Evolutionary conservation across 1,140 invertebrate genomes (phyloP).

Genomic region (Leptopilina clavipes): DNA sequence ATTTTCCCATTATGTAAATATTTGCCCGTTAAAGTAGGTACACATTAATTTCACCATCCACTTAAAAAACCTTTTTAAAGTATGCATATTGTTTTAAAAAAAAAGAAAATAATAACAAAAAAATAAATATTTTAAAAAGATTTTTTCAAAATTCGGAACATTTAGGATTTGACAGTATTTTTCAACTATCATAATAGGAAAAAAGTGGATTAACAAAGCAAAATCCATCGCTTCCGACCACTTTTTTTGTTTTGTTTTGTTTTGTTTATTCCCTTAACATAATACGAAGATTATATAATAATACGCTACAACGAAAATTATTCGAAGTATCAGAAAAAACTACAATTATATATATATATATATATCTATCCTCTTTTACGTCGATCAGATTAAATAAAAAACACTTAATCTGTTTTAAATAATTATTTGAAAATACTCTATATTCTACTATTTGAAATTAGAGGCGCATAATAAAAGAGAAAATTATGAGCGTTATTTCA

Average conservation of each 20-base stretch:
- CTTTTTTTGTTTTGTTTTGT: no score
- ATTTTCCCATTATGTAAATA: constrained; percentile 23
- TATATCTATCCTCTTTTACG: constrained; percentile 5
- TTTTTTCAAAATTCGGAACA: no score
- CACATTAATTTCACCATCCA: no score
- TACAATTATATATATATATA: not conserved
- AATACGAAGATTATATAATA: constrained; percentile 15
- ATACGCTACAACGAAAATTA: constrained; percentile 19
- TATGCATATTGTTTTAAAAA: no score
- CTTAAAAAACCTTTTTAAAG: no score
- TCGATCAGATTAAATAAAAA: constrained; percentile 19
- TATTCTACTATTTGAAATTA: not conserved
- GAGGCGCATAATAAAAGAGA: not conserved
- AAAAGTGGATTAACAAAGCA: not conserved
- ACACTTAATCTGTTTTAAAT: constrained; percentile 1
- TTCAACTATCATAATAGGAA: no score
- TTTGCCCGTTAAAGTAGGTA: not conserved
- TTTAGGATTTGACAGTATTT: no score
- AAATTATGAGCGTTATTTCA: constrained; percentile 14
- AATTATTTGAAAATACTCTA: not conserved
- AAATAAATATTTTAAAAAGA: no score
- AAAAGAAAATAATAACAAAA: no score
- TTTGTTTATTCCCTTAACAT: constrained; percentile 22
- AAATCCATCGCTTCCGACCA: not conserved
- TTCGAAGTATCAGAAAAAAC: constrained; percentile 19